A percentile compares a stretch with the other conserved stretches of the same genome.
phyloP scores from a whole-genome alignment of 2,113 vertebrate species.

The Euleptes europaea region DNA sequence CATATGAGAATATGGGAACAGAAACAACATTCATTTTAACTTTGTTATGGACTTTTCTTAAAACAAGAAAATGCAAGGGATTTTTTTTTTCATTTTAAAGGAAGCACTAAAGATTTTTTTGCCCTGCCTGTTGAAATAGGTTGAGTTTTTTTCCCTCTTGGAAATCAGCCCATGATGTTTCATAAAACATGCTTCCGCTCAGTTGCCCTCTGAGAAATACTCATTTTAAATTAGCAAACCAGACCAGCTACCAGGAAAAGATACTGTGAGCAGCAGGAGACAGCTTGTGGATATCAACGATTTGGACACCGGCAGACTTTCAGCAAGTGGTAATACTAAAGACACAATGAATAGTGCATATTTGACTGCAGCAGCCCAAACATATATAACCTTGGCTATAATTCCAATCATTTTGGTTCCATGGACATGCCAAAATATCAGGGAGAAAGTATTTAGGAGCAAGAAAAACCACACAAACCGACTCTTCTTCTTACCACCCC shows the following conservation, averaged over 20 bases:
- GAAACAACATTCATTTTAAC: too few relatives aligned
- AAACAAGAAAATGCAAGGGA: too few relatives aligned
- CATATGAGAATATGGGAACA: too few relatives aligned
- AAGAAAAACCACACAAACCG: too few relatives aligned
- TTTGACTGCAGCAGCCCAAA: too few relatives aligned
- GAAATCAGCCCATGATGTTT: not conserved
- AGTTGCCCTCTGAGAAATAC: not conserved
- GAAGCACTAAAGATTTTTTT: not conserved
- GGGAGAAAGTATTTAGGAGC: too few relatives aligned
- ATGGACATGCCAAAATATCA: too few relatives aligned
- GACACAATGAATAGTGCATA: too few relatives aligned
- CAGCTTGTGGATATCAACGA: not conserved
- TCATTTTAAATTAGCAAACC: not conserved
- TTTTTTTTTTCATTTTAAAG: not conserved
- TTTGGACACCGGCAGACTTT: not conserved
- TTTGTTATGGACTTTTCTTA: too few relatives aligned
- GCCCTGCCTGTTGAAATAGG: not conserved
- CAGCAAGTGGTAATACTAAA: not conserved
- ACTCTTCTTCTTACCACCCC: too few relatives aligned
- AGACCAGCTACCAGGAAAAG: not conserved
- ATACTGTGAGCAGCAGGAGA: not conserved
- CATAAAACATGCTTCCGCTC: not conserved
- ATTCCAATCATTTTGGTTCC: too few relatives aligned
- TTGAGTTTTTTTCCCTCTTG: not conserved
- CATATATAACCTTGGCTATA: too few relatives aligned